Evolutionary conservation across 2,888 invertebrate genomes (phyloP).

Genomic region (Aleiodes testaceus): DNA sequence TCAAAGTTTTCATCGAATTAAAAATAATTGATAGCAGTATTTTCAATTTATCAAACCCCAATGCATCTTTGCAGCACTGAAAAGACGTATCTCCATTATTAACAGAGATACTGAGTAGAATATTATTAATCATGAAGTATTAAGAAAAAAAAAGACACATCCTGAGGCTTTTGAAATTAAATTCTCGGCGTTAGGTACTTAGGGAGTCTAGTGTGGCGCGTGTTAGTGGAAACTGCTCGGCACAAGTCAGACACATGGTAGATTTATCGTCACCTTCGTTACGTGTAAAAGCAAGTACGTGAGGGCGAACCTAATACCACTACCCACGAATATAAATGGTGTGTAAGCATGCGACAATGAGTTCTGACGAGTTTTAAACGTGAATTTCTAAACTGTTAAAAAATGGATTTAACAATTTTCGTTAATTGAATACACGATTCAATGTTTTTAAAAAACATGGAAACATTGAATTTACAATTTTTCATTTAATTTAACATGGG

Average conservation of each 20-base stretch:
- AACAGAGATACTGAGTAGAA: too few relatives aligned
- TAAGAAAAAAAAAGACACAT: too few relatives aligned
- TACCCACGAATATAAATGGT: constrained; percentile 2
- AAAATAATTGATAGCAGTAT: neutral
- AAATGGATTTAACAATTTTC: neutral
- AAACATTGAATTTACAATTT: too few relatives aligned
- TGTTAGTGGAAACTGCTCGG: constrained; percentile 27
- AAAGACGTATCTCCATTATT: too few relatives aligned
- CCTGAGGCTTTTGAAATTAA: constrained; percentile 22
- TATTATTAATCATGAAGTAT: too few relatives aligned
- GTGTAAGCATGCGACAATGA: constrained; percentile 19
- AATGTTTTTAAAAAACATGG: too few relatives aligned
- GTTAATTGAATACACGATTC: neutral
- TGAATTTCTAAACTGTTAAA: neutral
- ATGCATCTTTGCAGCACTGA: too few relatives aligned
- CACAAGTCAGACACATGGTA: constrained; percentile 27
- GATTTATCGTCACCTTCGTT: constrained; percentile 35
- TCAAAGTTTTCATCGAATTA: neutral
- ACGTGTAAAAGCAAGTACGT: constrained; percentile 33
- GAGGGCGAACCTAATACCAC: constrained; percentile 21
- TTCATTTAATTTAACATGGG: neutral
- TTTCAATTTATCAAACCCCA: too few relatives aligned
- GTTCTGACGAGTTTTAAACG: constrained; percentile 21
- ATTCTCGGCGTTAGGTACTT: constrained; percentile 30
- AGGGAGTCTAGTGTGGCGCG: neutral